Base-by-base conservation (phyloP, 2,113 vertebrate species). In the Neodontobutis hainanensis region DNA sequence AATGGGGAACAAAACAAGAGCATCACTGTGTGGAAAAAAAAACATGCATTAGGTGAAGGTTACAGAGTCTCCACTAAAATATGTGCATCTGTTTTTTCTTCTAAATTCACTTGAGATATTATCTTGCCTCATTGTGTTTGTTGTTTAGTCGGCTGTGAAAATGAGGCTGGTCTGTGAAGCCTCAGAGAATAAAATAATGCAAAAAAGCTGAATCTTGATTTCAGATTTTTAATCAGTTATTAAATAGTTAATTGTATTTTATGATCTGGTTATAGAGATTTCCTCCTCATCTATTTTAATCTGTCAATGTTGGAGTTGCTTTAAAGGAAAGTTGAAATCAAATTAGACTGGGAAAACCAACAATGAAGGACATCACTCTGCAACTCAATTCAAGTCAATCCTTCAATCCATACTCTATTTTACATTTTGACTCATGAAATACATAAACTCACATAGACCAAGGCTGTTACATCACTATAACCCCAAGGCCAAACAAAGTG, bases 221-320 rank as follows among this genome's bases (percentile, higher is more conserved):
- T 68, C 12, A 16, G 27, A 42, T 8, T 69, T 81, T 75, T 86
- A 60, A 83, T 84, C 44, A 80, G 60, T 70, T 84, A 50, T 73
- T 80, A 36, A 83, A 38, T 2, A 45, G 55, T 16, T 9, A 15
- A 61, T 63, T 76, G 67, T 73, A 74, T 78, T 72, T 80, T 80
- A 45, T 79, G 73, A 81, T 87, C 73, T 78, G 66, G 47, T 65
- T 46, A 63, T 60, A 75, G 42, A 51, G 61, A 61, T 50, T 49
- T 74, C 68, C 27, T 55, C 38, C 55, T 63, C 63, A 79, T 57
- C 69, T 67, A 78, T 68, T 78, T 56, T 27, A 71, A 8, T 5
- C 53, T 46, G 58, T 52, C 47, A 47, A 59, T 66, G 57, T 27
- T 68, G 68, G 67, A 60, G 55, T 60, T 59, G 70, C 78, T 66